Conservation (phyloP, 2,888 invertebrate genomes). For the Malthinus flaveolus region DNA sequence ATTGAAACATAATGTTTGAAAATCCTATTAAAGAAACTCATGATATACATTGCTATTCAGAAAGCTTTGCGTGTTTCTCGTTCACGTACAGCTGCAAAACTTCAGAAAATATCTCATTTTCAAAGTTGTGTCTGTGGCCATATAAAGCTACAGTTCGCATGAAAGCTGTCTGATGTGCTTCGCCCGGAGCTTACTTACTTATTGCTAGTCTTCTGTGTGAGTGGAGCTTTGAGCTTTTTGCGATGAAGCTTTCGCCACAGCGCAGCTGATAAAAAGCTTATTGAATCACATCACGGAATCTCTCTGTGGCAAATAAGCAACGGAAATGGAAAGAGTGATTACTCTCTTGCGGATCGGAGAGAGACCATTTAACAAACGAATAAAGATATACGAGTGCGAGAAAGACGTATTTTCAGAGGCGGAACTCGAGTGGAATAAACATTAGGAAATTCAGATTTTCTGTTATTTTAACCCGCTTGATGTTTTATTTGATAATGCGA, state of each 20-base stretch:
- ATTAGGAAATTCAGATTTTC: conserved; percentile 31
- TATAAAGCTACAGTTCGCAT: conserved; percentile 40
- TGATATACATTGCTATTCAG: conserved; percentile 39
- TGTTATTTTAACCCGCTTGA: conserved; percentile 34
- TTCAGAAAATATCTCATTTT: conserved; percentile 39
- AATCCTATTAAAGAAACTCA: conserved; percentile 39
- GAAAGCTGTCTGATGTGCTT: conserved; percentile 41
- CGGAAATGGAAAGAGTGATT: conserved; percentile 37
- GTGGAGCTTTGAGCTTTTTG: conserved; percentile 41
- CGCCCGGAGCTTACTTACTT: conserved; percentile 49
- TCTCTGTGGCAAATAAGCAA: conserved; percentile 41
- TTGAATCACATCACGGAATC: conserved; percentile 51
- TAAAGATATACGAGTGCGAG: conserved; percentile 24
- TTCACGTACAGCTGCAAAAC: conserved; percentile 35
- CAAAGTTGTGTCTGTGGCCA: conserved; percentile 44
- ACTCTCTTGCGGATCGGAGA: conserved; percentile 26
- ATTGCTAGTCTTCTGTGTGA: conserved; percentile 41
- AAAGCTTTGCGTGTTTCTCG: conserved; percentile 36
- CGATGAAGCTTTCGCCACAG: conserved; percentile 35
- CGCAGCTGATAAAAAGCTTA: conserved; percentile 48
- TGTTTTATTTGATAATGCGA: conserved; percentile 31
- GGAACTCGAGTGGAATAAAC: conserved; percentile 26
- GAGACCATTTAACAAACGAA: conserved; percentile 24
- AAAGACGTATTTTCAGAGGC: conserved; percentile 28
- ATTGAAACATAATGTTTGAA: conserved; percentile 29